Evolutionary conservation across 1,140 invertebrate species (phyloP).

Genomic region (Drosophila busckii): DNA sequence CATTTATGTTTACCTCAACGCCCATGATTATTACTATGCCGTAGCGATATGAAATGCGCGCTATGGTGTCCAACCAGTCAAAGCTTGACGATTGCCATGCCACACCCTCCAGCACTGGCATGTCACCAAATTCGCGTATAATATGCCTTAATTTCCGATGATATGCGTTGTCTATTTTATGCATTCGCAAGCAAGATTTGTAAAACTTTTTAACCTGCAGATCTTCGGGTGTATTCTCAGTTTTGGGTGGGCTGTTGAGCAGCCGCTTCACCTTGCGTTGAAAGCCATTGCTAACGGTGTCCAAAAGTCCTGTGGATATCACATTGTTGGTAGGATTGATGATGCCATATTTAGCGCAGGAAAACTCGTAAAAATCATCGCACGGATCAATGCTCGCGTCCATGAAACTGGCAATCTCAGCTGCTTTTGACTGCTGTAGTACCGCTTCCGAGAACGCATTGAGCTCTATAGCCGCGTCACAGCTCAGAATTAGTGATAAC

Average conservation of each 20-base stretch:
- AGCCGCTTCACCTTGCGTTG: constrained; percentile 42
- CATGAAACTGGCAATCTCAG: constrained; percentile 72
- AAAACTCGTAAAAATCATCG: constrained; percentile 82
- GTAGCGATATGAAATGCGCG: constrained; percentile 5
- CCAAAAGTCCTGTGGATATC: constrained; percentile 50
- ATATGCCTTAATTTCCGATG: constrained; percentile 10
- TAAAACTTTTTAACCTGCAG: constrained; percentile 40
- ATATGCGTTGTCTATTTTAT: constrained; percentile 6
- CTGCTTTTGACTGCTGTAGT: constrained; percentile 40
- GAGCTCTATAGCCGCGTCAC: no score
- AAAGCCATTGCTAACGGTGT: constrained; percentile 37
- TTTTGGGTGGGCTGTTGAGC: constrained; percentile 9
- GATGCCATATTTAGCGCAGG: constrained; percentile 84
- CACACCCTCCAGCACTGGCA: constrained; percentile 32
- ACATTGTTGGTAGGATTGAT: constrained; percentile 38
- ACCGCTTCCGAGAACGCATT: constrained; percentile 5
- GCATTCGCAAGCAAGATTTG: constrained; percentile 22
- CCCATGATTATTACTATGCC: constrained; percentile 26
- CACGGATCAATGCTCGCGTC: constrained; percentile 81
- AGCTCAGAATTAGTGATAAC: no score
- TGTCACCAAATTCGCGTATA: constrained; percentile 34
- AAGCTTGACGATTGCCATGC: constrained; percentile 31
- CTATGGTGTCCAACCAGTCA: constrained; percentile 35
- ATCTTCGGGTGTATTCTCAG: constrained; percentile 17
- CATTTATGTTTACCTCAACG: constrained; percentile 40